Base-by-base conservation (phyloP, 2,888 invertebrate species). In the Pristionchus mayeri region DNA sequence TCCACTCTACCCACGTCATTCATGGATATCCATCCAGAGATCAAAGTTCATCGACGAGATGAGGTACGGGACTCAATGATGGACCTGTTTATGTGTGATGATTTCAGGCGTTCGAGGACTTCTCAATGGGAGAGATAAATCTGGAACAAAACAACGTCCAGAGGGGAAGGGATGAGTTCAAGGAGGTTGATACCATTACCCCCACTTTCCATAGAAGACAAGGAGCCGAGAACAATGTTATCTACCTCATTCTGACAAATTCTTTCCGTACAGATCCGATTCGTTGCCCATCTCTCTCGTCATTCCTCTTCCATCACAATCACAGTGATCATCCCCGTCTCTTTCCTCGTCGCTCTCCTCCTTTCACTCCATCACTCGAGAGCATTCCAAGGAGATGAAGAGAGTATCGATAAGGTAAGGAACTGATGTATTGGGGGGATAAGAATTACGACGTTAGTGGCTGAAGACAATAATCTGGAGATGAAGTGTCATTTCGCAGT, bases 1-100 rank as follows among this genome's bases (percentile, higher is more conserved):
- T 48, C 34, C 3, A 30, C 76, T 18, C 9, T 78, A 6, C 50
- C 76, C 13, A 78, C 50, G 2, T 50, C 76, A 50, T 78, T 40
- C 50, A 78, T 78, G 76, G 76, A 78, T 30, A 78, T 78, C 48
- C 50, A 48, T 21, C 50, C 76, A 0, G 76, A 78, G 50, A 78
- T 50, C 11, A 48, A 40, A 50, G 16, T 78, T 16, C 50, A 78
- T 30, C 18, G 50, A 24, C 11, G 40, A 13, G 48, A 78, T 50
- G 50, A 78, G 50, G 76, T 50, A 13, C 2, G 3, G 18, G 2
- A 13, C 16, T 40, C n/a, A 27, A 27, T 27, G 76, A 16, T 76
- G 24, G 6, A n/a, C 24, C n/a, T 71, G 40, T 1, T 30, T 6
- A 44, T 9, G 16, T 27, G n/a, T 21, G 21, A 4, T 11, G 1